Evolutionary conservation across 2,888 invertebrate species (phyloP).

Genomic region (Myathropa florea): DNA sequence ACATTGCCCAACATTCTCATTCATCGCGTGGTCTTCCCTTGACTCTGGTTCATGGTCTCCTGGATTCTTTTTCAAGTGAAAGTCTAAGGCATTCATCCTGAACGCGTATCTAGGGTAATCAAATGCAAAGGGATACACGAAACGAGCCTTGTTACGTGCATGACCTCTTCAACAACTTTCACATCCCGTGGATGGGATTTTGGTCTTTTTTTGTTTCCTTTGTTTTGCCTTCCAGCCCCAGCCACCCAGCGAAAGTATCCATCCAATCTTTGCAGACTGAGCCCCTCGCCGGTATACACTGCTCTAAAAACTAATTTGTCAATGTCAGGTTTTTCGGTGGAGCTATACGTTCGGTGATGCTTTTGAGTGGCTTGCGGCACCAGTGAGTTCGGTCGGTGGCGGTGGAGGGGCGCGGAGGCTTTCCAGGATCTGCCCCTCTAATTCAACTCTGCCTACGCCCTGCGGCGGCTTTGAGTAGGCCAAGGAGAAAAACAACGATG

Average conservation of each 20-base stretch:
- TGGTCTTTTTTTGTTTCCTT: neutral
- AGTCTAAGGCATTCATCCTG: neutral
- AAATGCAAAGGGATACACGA: conserved; percentile 36
- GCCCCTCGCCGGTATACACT: conserved; percentile 1
- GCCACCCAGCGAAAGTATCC: neutral
- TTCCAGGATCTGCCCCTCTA: neutral
- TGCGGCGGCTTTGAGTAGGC: conserved; percentile 45
- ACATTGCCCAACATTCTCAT: neutral
- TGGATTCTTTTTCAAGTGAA: neutral
- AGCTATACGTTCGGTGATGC: neutral
- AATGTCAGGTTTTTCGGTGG: conserved; percentile 49
- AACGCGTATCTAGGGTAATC: conserved; percentile 33
- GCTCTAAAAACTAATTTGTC: conserved; percentile 56
- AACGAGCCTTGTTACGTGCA: conserved; percentile 38
- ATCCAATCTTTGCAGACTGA: conserved; percentile 56
- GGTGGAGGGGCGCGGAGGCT: neutral
- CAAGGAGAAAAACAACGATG: conserved; percentile 37
- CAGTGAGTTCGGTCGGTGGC: neutral
- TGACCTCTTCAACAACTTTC: conserved; percentile 34
- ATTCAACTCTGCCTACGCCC: conserved; percentile 20
- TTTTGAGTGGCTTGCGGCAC: conserved; percentile 20
- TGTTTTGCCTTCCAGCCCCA: neutral
- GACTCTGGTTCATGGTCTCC: conserved; percentile 18
- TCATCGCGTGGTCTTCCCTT: neutral
- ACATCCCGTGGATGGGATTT: conserved; percentile 5